Percentiles rank a stretch among this genome's conserved stretches.
Evolutionary conservation across 1,140 invertebrate species (phyloP).

Genomic region (Glossosoma conforme): DNA sequence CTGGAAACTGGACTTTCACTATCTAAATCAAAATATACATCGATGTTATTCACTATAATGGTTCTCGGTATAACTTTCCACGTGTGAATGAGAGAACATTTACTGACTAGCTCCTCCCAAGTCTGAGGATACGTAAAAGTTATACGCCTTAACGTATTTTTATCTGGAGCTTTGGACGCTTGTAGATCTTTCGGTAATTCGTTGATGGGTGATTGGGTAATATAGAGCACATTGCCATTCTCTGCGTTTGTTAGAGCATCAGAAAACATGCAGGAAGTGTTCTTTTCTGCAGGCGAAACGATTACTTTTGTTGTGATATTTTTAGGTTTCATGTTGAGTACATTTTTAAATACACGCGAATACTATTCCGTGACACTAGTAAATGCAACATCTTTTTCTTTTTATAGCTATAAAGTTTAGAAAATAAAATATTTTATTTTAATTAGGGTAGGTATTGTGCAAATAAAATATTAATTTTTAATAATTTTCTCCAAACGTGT

Average conservation of each 20-base stretch:
- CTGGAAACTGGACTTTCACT: neutral
- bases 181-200: neutral
- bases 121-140: slow-evolving; percentile 5
- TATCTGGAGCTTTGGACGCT: neutral
- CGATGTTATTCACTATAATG: neutral
- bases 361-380: too few relatives aligned
- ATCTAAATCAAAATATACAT: neutral
- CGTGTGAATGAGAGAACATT: slow-evolving; percentile 5
- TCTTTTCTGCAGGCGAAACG: neutral
- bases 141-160: slow-evolving; percentile 8
- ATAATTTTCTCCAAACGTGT: too few relatives aligned
- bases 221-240: neutral
- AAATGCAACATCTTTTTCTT: too few relatives aligned
- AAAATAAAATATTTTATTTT: too few relatives aligned
- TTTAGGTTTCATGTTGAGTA: neutral
- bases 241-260: neutral
- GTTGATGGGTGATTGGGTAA: neutral
- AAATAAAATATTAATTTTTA: too few relatives aligned
- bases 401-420: too few relatives aligned
- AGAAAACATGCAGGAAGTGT: neutral
- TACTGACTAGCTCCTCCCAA: slow-evolving; percentile 8
- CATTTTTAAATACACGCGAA: too few relatives aligned
- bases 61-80: neutral
- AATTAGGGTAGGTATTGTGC: too few relatives aligned
- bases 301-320: slow-evolving; percentile 1